Evolutionary conservation across 2,113 vertebrate genomes (phyloP), one percentile per base, ranked within the genome.

Genomic region (Fukomys damarensis): DNA sequence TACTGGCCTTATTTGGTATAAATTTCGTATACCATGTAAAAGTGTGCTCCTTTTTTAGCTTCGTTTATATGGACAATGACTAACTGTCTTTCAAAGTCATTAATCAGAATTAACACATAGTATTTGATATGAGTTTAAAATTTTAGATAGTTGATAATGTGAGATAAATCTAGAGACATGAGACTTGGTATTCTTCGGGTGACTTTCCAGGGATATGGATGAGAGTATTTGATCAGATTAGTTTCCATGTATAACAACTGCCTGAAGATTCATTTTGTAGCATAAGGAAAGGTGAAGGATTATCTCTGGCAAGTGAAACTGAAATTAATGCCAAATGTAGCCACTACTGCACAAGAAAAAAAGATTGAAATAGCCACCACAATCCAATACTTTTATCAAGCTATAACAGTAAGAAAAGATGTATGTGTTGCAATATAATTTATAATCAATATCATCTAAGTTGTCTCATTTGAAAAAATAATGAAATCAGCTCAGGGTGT

Each of bases 261-360:
- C 84, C 65, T 89, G 72, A 86, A 94, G 66, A 41, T 86, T 93
- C 58, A 80, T 76, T 95, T 88, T 91, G 65, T 38, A 65, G 61
- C 5, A 16, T 24, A 88, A 87, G 26, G 35, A 30, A 92, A 82
- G 19, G 43, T 32, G 17, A 85, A n/a, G 52, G 52, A 90, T 86
- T 43, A 16, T 41, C 30, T 49, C 22, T 61, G 89, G 35, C 4
- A 41, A 54, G n/a, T 74, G 66, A 96, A 96, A 93, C 86, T 28
- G 22, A 95, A 96, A 94, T 93, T 87, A 90, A 91, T 63, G 26
- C 49, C 41, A 81, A 95, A 41, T 61, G 3, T n/a, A 92, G 22
- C 2, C 17, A 58, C 30, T 24, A 32, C 17, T 66, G 24, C n/a
- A 79, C 82, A 89, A 84, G 30, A 22, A 46, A 24, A 65, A 68